phyloP scores from a whole-genome alignment of 2,113 vertebrate species.

The Gallinago media region DNA sequence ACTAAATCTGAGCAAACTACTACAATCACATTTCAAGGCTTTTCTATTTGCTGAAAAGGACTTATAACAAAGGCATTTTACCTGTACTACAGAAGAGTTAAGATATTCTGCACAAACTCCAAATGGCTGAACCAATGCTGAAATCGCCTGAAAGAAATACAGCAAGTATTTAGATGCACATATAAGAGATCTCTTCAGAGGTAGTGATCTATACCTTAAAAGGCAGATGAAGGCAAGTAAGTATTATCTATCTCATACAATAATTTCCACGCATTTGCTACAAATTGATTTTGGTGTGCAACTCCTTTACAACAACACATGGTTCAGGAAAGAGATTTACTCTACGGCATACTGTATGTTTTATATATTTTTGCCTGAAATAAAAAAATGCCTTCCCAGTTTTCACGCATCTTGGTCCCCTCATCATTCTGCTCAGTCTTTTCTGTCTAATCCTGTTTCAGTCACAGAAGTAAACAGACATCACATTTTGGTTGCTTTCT shows the following conservation, averaged over 20 bases:
- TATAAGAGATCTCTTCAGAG: not conserved
- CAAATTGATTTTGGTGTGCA: not conserved
- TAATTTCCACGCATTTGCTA: not conserved
- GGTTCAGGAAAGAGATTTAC: not conserved
- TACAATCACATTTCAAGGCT: not conserved
- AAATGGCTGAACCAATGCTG: conserved; percentile 93
- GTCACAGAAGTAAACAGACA: not conserved
- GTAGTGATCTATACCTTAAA: not conserved
- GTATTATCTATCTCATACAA: not conserved
- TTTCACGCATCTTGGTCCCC: not conserved
- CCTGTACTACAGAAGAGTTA: conserved; percentile 94
- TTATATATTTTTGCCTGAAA: not conserved
- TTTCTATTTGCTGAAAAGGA: not conserved
- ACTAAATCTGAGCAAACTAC: not conserved
- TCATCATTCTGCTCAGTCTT: not conserved
- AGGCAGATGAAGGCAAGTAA: not conserved
- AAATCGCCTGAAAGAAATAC: conserved; percentile 85
- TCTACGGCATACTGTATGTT: not conserved
- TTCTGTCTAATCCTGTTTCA: not conserved
- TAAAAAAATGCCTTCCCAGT: not conserved
- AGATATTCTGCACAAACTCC: conserved; percentile 97
- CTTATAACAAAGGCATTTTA: conserved; percentile 61
- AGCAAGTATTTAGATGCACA: not conserved
- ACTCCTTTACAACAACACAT: not conserved
- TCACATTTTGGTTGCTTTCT: conserved; percentile 17